phyloP scores from a whole-genome alignment of 2,797 vertebrate genomes.

The Halcyon badia region DNA sequence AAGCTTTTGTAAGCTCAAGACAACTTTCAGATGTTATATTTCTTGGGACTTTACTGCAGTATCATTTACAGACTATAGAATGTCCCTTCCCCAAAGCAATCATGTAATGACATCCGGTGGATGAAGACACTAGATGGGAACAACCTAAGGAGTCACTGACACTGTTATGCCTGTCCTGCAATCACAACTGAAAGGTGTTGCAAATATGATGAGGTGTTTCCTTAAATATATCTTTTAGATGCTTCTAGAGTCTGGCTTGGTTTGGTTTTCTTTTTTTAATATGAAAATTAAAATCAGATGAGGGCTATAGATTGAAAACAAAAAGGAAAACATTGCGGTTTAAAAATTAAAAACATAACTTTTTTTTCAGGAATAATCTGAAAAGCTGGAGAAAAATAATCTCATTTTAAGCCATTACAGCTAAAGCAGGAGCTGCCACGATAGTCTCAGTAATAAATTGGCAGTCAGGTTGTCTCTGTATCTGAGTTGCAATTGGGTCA shows the following conservation, averaged over 20 bases:
- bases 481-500: not conserved
- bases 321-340: not conserved
- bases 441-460: not conserved
- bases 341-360: not conserved
- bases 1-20: not conserved
- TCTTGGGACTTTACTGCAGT: not conserved
- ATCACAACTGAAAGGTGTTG: not conserved
- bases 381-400: not conserved
- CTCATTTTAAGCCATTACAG: not conserved
- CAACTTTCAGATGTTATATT: not conserved
- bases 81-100: not conserved
- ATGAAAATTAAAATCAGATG: not conserved
- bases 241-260: not conserved
- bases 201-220: not conserved
- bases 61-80: not conserved
- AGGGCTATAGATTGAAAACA: not conserved
- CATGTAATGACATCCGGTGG: not conserved
- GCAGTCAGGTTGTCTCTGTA: not conserved
- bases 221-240: not conserved
- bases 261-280: not conserved
- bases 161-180: not conserved
- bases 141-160: not conserved
- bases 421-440: not conserved
- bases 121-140: not conserved
- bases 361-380: not conserved